Base-by-base conservation (phyloP, 1,140 invertebrate genomes). In the Choristoneura fumiferana region DNA sequence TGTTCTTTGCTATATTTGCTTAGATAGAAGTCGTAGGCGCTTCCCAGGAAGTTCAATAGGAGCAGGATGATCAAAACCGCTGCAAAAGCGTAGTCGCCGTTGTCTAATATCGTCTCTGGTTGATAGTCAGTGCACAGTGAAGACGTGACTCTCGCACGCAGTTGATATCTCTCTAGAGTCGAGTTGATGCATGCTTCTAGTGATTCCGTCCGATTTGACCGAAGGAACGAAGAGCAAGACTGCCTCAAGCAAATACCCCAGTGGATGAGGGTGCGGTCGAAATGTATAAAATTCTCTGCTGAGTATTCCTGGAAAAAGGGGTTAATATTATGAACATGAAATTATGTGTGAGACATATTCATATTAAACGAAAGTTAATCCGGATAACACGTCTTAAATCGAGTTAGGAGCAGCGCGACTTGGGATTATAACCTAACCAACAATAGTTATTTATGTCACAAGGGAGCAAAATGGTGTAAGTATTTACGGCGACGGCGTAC, bases 231-330 rank as follows among this genome's bases (percentile, higher is more conserved):
- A 8, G 35, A 2, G 35, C 60, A 66, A 4, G 35, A 37, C 34
- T 34, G 57, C n/a, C 56, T 70, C 18, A 87, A 37, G 57, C 87
- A 89, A 2, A 89, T 65, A 5, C 84, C 87, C 40, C 81, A 54
- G n/a, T 82, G 74, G 0, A 89, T 18, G 39, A 62, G 75, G 69
- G 88, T 84, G 65, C 87, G 87, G 0, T 77, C 67, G 62, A 69
- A 89, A 13, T 76, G 63, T 56, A 77, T 77, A 36, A 78, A 75
- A 0, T 39, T 57, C 45, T 81, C 67, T 10, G 52, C 34, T 5
- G 72, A 78, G 5, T 76, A 61, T 9, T 54, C 59, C 69, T 71
- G 53, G 37, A 62, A 63, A 49, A 38, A n/a, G n/a, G n/a, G n/a
- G n/a, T n/a, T n/a, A n/a, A 54, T 39, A 14, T 17, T 15, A 14